These are phyloP conservation scores for Eucriotettix oculatus DNA, from an alignment of 2,888 invertebrate genomes.

Conservation along the genomic window DNA sequence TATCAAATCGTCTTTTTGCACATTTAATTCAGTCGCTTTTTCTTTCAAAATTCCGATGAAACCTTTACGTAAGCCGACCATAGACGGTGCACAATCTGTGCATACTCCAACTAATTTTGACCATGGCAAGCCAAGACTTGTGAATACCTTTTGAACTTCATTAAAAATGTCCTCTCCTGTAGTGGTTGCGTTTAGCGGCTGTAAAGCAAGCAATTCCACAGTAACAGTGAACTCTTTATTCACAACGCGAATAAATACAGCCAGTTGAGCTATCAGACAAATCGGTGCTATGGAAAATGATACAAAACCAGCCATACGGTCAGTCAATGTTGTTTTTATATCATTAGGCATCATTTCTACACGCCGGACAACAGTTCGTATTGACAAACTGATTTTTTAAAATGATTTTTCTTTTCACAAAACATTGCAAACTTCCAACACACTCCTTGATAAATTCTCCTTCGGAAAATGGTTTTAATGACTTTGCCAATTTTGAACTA, in stretches of 20 bases:
- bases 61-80: background rate
- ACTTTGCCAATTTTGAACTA: background rate
- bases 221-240: background rate
- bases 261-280: background rate
- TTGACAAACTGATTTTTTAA: background rate
- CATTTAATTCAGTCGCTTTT: background rate
- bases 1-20: background rate
- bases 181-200: background rate
- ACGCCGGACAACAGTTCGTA: background rate
- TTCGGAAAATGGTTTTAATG: background rate
- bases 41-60: background rate
- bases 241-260: background rate
- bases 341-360: background rate
- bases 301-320: background rate
- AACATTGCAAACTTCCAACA: background rate
- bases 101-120: background rate
- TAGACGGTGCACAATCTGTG: background rate
- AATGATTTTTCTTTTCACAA: background rate
- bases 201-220: background rate
- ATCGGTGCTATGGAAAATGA: background rate
- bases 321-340: background rate
- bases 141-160: background rate
- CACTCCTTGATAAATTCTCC: background rate
- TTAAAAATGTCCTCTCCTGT: background rate
- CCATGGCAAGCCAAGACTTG: background rate